These are phyloP conservation scores for rabbit (Oryctolagus cuniculus) DNA, from an alignment of 2,113 vertebrate genomes.

Conservation along the genomic window mOryCun1.1 NC_091434.1:54740001-54740500, in stretches of 20 bases:
- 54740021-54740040: too few relatives aligned
- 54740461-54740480: background rate
- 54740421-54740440: background rate
- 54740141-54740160: too few relatives aligned
- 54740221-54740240: too few relatives aligned
- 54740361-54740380: background rate
- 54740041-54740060: too few relatives aligned
- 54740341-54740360: background rate
- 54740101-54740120: too few relatives aligned
- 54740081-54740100: too few relatives aligned
- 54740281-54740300: background rate
- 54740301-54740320: background rate
- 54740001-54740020: too few relatives aligned
- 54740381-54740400: background rate
- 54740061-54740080: too few relatives aligned
- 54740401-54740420: background rate
- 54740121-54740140: too few relatives aligned
- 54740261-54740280: background rate
- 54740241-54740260: background rate
- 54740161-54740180: too few relatives aligned
- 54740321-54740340: background rate
- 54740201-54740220: too few relatives aligned
- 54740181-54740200: too few relatives aligned
- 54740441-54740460: background rate
- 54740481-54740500: background rate